phyloP scores from a whole-genome alignment of 2,888 invertebrate species.

The Brachypalpus laphriformis region DNA sequence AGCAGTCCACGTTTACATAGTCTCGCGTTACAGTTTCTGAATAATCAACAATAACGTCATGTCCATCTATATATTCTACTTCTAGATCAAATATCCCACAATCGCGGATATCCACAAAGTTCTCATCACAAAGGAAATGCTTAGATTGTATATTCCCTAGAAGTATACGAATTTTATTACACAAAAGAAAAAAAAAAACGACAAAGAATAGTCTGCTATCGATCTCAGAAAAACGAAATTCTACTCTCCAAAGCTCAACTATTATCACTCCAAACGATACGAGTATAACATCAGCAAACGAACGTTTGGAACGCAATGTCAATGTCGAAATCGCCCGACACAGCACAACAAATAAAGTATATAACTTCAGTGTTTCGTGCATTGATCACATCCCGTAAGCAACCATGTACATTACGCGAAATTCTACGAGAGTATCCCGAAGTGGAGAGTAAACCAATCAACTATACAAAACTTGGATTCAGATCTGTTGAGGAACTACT shows the following conservation, averaged over 20 bases:
- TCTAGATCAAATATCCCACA: not conserved
- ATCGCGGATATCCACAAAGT: not conserved
- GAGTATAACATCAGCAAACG: not conserved
- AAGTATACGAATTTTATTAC: not conserved
- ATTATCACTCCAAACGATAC: not conserved
- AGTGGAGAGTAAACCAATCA: slow-evolving; percentile 86
- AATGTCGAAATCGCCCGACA: slow-evolving; percentile 68
- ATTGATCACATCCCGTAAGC: slow-evolving; percentile 79
- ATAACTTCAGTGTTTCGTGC: slow-evolving; percentile 79
- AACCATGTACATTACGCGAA: slow-evolving; percentile 77
- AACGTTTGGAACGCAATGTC: slow-evolving; percentile 61
- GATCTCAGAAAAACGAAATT: not conserved
- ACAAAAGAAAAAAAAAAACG: too few species aligned
- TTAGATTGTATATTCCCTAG: not conserved
- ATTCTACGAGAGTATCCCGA: slow-evolving; percentile 86
- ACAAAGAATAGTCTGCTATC: not conserved
- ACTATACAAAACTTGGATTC: slow-evolving; percentile 86
- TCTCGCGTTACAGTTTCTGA: not conserved
- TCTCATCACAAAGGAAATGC: not conserved
- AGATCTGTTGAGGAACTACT: slow-evolving; percentile 85
- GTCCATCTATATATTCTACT: not conserved
- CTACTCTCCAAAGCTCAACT: not conserved
- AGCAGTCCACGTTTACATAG: too few species aligned
- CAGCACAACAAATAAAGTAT: slow-evolving; percentile 76
- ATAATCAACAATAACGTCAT: not conserved